Percentiles rank a stretch among this genome's conserved stretches.
These are phyloP conservation scores for Apotomis betuletana DNA, from an alignment of 2,888 invertebrate species.

Conservation along the genomic window DNA sequence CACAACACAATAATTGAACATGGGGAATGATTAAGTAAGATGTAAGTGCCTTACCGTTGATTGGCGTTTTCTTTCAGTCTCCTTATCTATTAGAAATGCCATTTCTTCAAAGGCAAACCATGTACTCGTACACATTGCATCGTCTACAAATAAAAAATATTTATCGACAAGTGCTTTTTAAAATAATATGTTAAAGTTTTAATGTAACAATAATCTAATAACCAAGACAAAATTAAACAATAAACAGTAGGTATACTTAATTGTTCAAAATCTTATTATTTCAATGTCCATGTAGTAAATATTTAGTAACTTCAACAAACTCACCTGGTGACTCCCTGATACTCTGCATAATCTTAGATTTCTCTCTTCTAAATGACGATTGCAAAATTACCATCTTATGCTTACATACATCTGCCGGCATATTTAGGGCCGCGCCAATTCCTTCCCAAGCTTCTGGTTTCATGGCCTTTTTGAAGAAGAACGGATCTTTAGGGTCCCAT, in stretches of 20 bases:
- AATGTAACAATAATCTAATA: too few relatives aligned
- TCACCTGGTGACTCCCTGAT: constrained; percentile 46
- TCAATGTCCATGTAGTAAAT: background rate
- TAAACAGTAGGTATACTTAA: too few relatives aligned
- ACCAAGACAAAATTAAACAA: too few relatives aligned
- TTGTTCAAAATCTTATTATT: too few relatives aligned
- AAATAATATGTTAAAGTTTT: too few relatives aligned
- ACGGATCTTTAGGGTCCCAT: constrained; percentile 55
- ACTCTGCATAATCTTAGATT: constrained; percentile 53
- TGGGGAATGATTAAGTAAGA: too few relatives aligned
- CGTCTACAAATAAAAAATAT: constrained; percentile 9
- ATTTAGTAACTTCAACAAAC: constrained; percentile 3
- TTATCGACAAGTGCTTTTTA: background rate
- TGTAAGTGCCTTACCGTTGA: constrained; percentile 40
- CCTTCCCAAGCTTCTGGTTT: constrained; percentile 55
- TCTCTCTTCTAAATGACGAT: constrained; percentile 62
- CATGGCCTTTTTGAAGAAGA: constrained; percentile 53
- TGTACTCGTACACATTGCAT: constrained; percentile 46
- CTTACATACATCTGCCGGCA: constrained; percentile 52
- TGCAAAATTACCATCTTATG: constrained; percentile 58
- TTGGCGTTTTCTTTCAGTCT: constrained; percentile 51
- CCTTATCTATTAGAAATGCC: constrained; percentile 57
- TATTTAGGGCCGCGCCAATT: constrained; percentile 49
- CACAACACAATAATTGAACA: too few relatives aligned
- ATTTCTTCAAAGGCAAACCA: constrained; percentile 62